Evolutionary conservation across 2,888 invertebrate genomes (phyloP), one percentile per base, ranked within the genome.

Genomic region (Parnassius smintheus): DNA sequence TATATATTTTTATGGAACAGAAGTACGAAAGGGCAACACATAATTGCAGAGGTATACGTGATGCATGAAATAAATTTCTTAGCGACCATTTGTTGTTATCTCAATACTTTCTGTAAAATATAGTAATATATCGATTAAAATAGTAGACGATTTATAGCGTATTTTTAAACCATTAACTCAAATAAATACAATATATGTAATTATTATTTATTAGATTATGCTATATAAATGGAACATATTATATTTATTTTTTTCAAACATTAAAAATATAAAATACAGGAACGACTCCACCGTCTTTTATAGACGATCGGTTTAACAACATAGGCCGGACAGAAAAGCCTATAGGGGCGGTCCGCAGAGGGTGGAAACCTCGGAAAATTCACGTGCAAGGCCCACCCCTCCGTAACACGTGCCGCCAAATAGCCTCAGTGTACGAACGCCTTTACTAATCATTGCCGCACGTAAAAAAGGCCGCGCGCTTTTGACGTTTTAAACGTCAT

Each of bases 281-380:
- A 64, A 67, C 83, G 76, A 80, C 89, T 91, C 91, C 75, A 84
- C 69, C 49, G 67, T 70, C 69, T 70, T 75, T 80, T 65, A 66
- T 80, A 86, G 81, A 78, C 88, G 85, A 90, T 91, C 88, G 82
- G 87, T 90, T 88, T 87, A 91, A 89, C 90, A 86, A 89, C 88
- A 90, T 91, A 91, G 91, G 91, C 91, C 86, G 91, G 90, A 90
- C 91, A 91, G 91, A 91, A 91, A 91, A 91, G 91, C 91, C 91
- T 91, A 91, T 88, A 91, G 91, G 91, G 91, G 91, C 91, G 91
- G 91, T 88, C 90, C 91, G 90, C 80, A 76, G 86, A 86, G 91
- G 91, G 91, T 91, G 91, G 91, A 87, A 91, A 91, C 91, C 86
- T 90, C 85, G 91, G 91, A 90, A 91, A 90, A 89, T 90, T 91